These are phyloP conservation scores for Neosilurus hyrtlii DNA, from an alignment of 2,797 vertebrate species.

Conservation along the genomic window DNA sequence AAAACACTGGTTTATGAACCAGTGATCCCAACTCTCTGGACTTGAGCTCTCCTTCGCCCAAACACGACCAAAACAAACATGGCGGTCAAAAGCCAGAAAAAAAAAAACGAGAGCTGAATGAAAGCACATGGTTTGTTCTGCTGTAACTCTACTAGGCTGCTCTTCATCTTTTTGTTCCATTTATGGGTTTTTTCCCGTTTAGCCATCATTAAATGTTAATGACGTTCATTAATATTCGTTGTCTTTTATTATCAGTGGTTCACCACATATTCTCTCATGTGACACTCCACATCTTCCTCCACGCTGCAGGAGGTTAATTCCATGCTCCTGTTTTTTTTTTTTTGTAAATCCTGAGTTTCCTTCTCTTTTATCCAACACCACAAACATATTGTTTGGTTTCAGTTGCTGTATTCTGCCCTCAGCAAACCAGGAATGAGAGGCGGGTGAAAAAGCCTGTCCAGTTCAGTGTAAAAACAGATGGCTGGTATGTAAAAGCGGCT, in stretches of 20 bases:
- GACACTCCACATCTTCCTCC: neutral
- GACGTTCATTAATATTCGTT: neutral
- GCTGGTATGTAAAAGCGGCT: neutral
- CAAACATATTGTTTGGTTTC: neutral
- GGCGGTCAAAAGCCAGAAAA: neutral
- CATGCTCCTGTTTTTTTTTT: neutral
- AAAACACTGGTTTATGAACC: neutral
- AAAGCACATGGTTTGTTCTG: conserved; percentile 3
- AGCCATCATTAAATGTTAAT: neutral
- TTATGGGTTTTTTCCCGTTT: neutral
- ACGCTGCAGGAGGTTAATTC: neutral
- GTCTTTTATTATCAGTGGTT: neutral
- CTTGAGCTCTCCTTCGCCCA: neutral
- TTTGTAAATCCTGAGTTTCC: neutral
- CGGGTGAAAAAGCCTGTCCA: neutral
- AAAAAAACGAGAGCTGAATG: neutral
- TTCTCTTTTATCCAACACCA: neutral
- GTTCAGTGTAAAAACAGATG: neutral
- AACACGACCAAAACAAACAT: neutral
- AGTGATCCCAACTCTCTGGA: neutral
- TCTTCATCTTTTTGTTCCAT: neutral
- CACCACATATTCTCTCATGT: neutral
- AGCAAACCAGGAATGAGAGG: neutral
- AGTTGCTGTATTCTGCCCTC: neutral
- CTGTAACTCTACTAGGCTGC: neutral